phyloP scores from a whole-genome alignment of 2,888 invertebrate species.

The Aleiodes leptofemur region DNA sequence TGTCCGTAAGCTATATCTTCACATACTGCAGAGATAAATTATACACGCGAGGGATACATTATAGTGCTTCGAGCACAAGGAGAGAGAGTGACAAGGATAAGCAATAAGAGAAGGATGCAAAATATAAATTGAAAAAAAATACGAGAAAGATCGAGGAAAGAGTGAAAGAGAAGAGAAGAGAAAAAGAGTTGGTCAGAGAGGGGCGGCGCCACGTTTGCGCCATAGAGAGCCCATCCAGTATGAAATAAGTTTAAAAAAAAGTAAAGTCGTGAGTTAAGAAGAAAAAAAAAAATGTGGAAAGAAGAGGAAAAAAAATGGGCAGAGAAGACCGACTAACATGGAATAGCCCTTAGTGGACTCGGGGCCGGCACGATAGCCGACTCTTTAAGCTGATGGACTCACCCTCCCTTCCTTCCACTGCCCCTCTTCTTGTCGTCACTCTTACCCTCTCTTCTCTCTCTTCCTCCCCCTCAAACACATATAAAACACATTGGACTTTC shows the following conservation, averaged over 20 bases:
- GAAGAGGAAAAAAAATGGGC: conserved; percentile 65
- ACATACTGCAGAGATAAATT: conserved; percentile 43
- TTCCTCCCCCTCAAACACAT: conserved; percentile 36
- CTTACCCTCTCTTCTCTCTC: conserved; percentile 46
- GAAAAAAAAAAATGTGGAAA: conserved; percentile 50
- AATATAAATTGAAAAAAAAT: not conserved
- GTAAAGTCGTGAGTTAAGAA: conserved; percentile 36
- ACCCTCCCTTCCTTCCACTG: conserved; percentile 60
- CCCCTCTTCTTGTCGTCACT: conserved; percentile 46
- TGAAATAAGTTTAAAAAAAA: conserved; percentile 55
- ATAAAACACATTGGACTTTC: conserved; percentile 33
- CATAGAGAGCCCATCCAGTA: conserved; percentile 64
- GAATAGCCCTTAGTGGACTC: conserved; percentile 73
- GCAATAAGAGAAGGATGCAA: conserved; percentile 8
- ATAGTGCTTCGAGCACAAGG: conserved; percentile 24
- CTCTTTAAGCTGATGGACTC: conserved; percentile 73
- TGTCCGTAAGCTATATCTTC: conserved; percentile 46
- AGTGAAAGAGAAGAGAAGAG: conserved; percentile 5
- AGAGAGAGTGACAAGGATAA: conserved; percentile 17
- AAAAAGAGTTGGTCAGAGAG: conserved; percentile 56
- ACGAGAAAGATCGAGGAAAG: conserved; percentile 5
- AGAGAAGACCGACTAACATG: conserved; percentile 72
- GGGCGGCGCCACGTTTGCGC: conserved; percentile 73
- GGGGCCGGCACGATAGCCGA: conserved; percentile 70
- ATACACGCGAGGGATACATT: conserved; percentile 46